Evolutionary conservation across 1,140 invertebrate species (phyloP).

Genomic region (Oryzaephilus surinamensis): DNA sequence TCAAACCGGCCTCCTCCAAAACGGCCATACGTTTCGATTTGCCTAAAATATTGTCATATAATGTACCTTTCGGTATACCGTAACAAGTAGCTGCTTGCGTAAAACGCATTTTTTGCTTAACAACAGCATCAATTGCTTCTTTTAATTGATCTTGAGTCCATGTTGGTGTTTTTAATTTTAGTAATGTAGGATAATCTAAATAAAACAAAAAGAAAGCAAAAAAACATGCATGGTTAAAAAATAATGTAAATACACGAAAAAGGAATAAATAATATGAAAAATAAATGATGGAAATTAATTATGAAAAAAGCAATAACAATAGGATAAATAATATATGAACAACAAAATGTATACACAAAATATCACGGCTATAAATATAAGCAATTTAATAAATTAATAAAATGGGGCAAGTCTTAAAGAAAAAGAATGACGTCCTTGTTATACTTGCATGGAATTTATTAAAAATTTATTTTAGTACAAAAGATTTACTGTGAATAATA

Average conservation of each 20-base stretch:
- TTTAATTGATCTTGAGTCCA: slow-evolving; percentile 64
- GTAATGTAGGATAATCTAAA: slow-evolving; percentile 46
- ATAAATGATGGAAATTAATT: too few species aligned
- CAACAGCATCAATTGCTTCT: slow-evolving; percentile 63
- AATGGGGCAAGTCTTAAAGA: too few species aligned
- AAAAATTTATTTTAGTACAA: too few species aligned
- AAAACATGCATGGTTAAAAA: slow-evolving; percentile 16
- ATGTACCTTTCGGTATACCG: slow-evolving; percentile 65
- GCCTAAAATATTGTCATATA: slow-evolving; percentile 69
- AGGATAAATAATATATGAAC: too few species aligned
- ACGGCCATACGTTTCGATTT: slow-evolving; percentile 68
- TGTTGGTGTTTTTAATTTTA: slow-evolving; percentile 62
- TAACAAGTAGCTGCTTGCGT: slow-evolving; percentile 60
- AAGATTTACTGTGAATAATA: too few species aligned
- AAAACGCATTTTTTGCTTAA: slow-evolving; percentile 65
- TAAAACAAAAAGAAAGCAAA: slow-evolving; percentile 20
- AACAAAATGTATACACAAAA: too few species aligned
- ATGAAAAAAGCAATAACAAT: too few species aligned
- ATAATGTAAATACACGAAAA: slow-evolving; percentile 10
- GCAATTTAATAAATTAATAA: too few species aligned
- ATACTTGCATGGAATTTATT: too few species aligned
- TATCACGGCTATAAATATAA: too few species aligned
- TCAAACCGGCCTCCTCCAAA: slow-evolving; percentile 54
- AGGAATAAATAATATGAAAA: background rate
- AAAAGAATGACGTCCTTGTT: too few species aligned